A percentile compares a stretch with the other conserved stretches of the same genome.
phyloP scores from a whole-genome alignment of 2,113 vertebrate species.

The Aepyceros melampus region DNA sequence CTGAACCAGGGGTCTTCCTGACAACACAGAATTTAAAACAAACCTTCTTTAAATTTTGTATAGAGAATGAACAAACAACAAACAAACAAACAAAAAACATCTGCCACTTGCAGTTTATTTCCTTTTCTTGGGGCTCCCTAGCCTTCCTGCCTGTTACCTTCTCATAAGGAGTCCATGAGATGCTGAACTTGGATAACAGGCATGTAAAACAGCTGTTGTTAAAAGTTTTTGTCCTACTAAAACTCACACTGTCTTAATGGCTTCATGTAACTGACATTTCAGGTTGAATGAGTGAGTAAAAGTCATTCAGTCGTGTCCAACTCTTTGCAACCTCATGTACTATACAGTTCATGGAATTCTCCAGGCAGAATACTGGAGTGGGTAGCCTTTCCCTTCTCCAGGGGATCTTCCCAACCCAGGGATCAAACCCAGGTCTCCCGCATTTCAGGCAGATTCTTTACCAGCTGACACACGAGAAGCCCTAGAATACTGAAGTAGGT shows the following conservation, averaged over 20 bases:
- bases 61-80: background rate
- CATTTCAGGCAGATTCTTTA: background rate
- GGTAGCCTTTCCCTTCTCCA: background rate
- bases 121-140: background rate
- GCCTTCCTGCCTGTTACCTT: background rate
- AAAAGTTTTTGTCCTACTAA: background rate
- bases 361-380: background rate
- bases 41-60: background rate
- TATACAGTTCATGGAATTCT: background rate
- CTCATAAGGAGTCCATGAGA: background rate
- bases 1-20: background rate
- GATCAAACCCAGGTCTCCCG: background rate
- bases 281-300: background rate
- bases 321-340: background rate
- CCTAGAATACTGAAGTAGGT: background rate
- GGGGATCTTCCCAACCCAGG: background rate
- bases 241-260: background rate
- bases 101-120: background rate
- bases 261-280: background rate
- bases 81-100: background rate
- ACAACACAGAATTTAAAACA: background rate
- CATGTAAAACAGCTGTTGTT: background rate
- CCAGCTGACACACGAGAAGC: background rate
- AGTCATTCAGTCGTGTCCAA: background rate
- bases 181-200: background rate